phyloP scores from a whole-genome alignment of 2,888 invertebrate species.

The Sceliomorpha sp. region DNA sequence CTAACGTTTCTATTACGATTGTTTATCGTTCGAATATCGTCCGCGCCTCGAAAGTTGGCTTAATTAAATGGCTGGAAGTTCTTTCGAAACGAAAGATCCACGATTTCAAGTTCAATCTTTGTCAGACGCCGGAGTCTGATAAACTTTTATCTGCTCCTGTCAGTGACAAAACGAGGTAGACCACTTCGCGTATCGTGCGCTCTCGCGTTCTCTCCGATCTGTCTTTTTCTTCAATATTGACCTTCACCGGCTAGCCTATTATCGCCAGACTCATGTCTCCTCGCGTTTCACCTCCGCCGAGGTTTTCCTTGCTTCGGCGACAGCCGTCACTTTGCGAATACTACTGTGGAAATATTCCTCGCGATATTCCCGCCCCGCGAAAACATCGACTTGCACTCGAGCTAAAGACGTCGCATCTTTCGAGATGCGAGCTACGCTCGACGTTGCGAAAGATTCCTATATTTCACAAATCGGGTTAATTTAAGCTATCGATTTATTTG shows the following conservation, averaged over 20 bases:
- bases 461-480: too few relatives aligned
- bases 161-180: slow-evolving; percentile 58
- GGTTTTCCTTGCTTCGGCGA: slow-evolving; percentile 32
- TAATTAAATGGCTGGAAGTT: too few relatives aligned
- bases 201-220: slow-evolving; percentile 38
- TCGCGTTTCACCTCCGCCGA: slow-evolving; percentile 39
- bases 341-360: slow-evolving; percentile 17
- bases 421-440: too few relatives aligned
- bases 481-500: too few relatives aligned
- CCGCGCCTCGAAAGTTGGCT: too few relatives aligned
- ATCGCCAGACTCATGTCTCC: slow-evolving; percentile 58
- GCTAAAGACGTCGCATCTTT: too few relatives aligned
- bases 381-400: too few relatives aligned
- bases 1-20: too few relatives aligned
- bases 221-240: slow-evolving; percentile 64
- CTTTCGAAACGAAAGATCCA: slow-evolving; percentile 5
- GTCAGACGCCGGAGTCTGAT: slow-evolving; percentile 61
- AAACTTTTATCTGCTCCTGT: slow-evolving; percentile 65
- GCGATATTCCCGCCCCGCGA: too few relatives aligned
- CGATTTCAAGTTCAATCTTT: slow-evolving; percentile 31
- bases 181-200: slow-evolving; percentile 31
- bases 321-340: slow-evolving; percentile 35
- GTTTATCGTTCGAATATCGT: too few relatives aligned
- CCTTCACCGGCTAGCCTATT: slow-evolving; percentile 62
- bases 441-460: too few relatives aligned